Evolutionary conservation across 2,888 invertebrate genomes (phyloP).

Genomic region (Troides oblongomaculatus): DNA sequence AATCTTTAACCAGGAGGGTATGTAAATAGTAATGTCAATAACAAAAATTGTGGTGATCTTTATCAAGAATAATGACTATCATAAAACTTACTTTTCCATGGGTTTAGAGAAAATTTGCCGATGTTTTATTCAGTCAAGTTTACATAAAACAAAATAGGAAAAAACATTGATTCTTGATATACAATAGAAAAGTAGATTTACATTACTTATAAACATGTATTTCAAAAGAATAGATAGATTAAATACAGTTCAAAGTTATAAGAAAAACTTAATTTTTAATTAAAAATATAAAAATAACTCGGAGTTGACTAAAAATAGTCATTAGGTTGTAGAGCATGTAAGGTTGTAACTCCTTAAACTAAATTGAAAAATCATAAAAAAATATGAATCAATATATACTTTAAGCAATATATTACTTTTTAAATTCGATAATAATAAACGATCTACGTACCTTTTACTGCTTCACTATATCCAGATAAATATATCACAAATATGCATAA

Average conservation of each 20-base stretch:
- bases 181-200: too few species aligned
- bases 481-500: conserved; percentile 48
- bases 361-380: not conserved
- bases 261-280: not conserved
- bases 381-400: not conserved
- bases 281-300: too few species aligned
- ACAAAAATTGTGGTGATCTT: not conserved
- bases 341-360: too few species aligned
- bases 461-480: conserved; percentile 42
- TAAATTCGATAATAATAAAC: too few species aligned
- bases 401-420: too few species aligned
- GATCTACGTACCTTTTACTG: conserved; percentile 38
- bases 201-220: not conserved
- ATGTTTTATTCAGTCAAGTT: too few species aligned
- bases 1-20: not conserved
- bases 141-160: too few species aligned
- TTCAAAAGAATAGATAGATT: not conserved
- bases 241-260: not conserved
- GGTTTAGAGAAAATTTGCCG: not conserved
- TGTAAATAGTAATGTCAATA: not conserved
- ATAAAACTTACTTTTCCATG: not conserved
- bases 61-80: not conserved
- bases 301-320: too few species aligned
- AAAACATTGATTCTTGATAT: too few species aligned
- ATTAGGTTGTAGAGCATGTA: too few species aligned